Percentiles rank a stretch among this genome's conserved stretches.
Conservation (phyloP, 2,888 invertebrate species). For the Brachyptera putata region DNA sequence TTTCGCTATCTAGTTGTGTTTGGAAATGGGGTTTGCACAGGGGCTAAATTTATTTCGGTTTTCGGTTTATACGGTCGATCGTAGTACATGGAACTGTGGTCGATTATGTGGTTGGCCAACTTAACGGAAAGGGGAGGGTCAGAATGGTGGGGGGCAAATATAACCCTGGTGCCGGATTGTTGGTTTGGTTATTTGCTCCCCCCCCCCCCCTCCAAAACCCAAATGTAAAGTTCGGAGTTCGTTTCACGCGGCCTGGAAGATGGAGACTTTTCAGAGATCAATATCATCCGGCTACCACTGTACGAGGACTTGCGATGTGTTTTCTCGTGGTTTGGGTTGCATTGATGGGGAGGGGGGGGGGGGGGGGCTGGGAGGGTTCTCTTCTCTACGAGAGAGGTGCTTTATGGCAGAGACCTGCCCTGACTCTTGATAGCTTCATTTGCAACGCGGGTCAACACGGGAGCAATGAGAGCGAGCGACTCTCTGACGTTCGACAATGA, state of each 20-base stretch:
- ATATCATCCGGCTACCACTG: background rate
- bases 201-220: background rate
- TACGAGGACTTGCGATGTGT: no score
- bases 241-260: slow-evolving; percentile 10
- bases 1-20: slow-evolving; percentile 10
- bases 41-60: slow-evolving; percentile 16
- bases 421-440: slow-evolving; percentile 26
- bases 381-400: no score
- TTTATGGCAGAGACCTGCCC: slow-evolving; percentile 21
- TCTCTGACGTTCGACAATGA: slow-evolving; percentile 15
- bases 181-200: no score
- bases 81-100: slow-evolving; percentile 7
- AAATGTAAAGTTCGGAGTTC: slow-evolving; percentile 13
- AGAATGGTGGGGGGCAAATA: no score
- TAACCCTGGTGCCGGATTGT: no score
- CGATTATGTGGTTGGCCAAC: background rate
- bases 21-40: no score
- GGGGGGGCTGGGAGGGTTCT: no score
- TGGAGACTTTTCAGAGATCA: slow-evolving; percentile 3
- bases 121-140: background rate
- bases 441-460: slow-evolving; percentile 21
- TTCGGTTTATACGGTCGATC: slow-evolving; percentile 7
- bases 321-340: no score
- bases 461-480: slow-evolving; percentile 17
- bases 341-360: no score